These are phyloP conservation scores for Lepidochitona cinerea DNA, from an alignment of 2,888 invertebrate species.

Conservation along the genomic window DNA sequence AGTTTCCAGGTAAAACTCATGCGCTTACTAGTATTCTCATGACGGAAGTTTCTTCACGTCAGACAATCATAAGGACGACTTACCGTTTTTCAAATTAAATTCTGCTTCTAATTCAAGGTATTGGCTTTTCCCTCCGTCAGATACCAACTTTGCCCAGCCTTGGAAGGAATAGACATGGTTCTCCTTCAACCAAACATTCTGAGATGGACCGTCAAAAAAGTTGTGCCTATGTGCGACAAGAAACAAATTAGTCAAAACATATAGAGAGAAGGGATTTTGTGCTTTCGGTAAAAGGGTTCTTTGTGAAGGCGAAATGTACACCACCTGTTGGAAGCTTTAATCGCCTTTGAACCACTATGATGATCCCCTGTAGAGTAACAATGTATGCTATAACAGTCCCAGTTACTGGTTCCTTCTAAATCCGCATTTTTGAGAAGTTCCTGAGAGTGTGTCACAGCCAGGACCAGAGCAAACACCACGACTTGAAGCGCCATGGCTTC, in stretches of 20 bases:
- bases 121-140: neutral
- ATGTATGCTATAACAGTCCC: neutral
- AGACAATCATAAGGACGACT: no score
- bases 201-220: constrained; percentile 1
- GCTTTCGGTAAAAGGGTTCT: no score
- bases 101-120: neutral
- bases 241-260: no score
- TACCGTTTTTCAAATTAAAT: neutral
- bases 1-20: no score
- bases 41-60: no score
- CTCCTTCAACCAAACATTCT: neutral
- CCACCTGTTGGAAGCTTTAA: no score
- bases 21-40: no score
- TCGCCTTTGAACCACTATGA: neutral
- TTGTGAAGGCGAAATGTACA: no score
- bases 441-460: neutral
- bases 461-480: neutral
- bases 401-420: neutral
- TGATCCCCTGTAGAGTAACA: neutral
- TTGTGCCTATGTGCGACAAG: no score
- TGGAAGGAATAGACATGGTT: neutral
- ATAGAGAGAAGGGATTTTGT: no score
- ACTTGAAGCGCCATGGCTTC: neutral
- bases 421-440: neutral
- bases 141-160: neutral